These are phyloP conservation scores for Psittacus erithacus DNA, from an alignment of 2,113 vertebrate species.

Conservation along the genomic window DNA sequence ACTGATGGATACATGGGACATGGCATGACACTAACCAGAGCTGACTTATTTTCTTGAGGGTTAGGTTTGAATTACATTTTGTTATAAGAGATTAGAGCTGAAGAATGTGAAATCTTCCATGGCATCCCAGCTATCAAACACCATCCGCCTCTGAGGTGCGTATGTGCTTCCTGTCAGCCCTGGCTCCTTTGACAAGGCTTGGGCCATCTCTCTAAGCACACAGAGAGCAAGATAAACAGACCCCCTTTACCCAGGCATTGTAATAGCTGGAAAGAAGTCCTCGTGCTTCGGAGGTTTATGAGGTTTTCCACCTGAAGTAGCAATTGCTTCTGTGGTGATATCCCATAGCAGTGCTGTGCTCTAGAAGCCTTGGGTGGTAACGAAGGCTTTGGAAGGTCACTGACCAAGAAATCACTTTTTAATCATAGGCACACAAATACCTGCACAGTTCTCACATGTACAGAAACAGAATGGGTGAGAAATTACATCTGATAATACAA, in stretches of 20 bases:
- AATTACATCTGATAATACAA: not conserved
- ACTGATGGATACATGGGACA: not conserved
- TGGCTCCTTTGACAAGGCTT: not conserved
- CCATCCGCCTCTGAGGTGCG: rapidly evolving
- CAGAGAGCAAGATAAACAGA: not conserved
- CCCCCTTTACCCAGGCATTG: not conserved
- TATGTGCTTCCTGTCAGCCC: not conserved
- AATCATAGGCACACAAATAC: not conserved
- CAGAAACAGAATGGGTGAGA: not conserved
- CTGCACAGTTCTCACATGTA: not conserved
- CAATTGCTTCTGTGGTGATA: not conserved
- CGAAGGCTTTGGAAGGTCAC: not conserved
- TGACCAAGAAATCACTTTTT: not conserved
- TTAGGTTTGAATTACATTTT: conserved; percentile 37
- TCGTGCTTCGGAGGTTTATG: not conserved
- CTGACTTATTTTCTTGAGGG: not conserved
- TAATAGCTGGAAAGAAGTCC: not conserved
- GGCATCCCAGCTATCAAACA: conserved; percentile 1
- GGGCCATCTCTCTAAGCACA: not conserved
- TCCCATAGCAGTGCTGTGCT: not conserved
- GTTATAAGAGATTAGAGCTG: conserved; percentile 47
- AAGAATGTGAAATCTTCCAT: conserved; percentile 43
- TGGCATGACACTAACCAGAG: not conserved
- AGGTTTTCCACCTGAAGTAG: not conserved
- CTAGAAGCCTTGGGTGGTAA: not conserved